A percentile compares a stretch with the other conserved stretches of the same genome.
Evolutionary conservation across 2,113 vertebrate genomes (phyloP).

Genomic region (Cisticola juncidis): DNA sequence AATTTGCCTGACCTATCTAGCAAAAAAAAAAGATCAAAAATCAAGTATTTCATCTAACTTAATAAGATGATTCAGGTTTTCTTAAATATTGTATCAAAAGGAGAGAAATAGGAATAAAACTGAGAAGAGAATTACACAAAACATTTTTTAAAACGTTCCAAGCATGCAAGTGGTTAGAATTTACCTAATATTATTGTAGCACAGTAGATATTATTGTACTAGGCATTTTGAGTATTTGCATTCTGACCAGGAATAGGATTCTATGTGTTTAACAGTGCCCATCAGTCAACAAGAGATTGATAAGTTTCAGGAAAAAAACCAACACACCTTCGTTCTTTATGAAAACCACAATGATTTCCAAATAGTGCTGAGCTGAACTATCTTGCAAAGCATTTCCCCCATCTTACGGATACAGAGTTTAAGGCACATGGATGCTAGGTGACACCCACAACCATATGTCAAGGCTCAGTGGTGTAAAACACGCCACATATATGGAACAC

Average conservation of each 20-base stretch:
- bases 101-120: not conserved
- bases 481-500: not conserved
- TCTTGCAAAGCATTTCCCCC: not conserved
- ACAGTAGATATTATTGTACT: not conserved
- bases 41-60: not conserved
- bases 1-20: not conserved
- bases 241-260: not conserved
- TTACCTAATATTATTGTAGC: not conserved
- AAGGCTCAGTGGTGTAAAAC: not conserved
- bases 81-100: not conserved
- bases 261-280: not conserved
- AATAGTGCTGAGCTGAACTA: not conserved
- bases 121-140: not conserved
- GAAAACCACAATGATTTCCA: not conserved
- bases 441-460: conserved; percentile 12
- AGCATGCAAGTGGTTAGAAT: not conserved
- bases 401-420: not conserved
- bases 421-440: not conserved
- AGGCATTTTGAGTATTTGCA: not conserved
- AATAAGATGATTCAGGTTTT: not conserved
- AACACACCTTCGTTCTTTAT: not conserved
- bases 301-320: not conserved
- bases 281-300: not conserved
- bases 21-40: not conserved
- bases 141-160: not conserved